Evolutionary conservation across 2,797 vertebrate species (phyloP).

Genomic region (Cryptoprocta ferox): DNA sequence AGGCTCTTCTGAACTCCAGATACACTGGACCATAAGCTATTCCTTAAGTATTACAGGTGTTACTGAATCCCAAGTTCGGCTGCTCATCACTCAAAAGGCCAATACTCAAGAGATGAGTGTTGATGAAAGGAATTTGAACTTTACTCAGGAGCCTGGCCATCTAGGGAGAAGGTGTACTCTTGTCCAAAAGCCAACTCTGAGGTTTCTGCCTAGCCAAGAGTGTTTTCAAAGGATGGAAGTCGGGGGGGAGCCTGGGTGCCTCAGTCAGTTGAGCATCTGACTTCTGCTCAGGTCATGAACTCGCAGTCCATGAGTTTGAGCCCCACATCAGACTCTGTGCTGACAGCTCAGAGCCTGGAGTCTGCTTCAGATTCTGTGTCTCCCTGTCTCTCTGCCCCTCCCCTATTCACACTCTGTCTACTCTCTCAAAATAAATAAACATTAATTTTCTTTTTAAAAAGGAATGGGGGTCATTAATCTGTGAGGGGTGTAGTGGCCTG

Average conservation of each 20-base stretch:
- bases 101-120: background rate
- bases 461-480: background rate
- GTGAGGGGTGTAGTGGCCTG: background rate
- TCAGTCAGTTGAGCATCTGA: too few species aligned
- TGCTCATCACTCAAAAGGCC: background rate
- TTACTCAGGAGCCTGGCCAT: background rate
- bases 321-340: too few species aligned
- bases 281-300: too few species aligned
- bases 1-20: background rate
- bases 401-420: too few species aligned
- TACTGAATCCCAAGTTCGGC: background rate
- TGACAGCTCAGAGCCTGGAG: too few species aligned
- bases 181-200: background rate
- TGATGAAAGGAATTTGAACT: background rate
- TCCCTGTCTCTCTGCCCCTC: too few species aligned
- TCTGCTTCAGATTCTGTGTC: too few species aligned
- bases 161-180: background rate
- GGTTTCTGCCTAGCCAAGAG: background rate
- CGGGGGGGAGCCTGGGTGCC: too few species aligned
- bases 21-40: background rate
- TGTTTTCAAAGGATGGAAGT: background rate
- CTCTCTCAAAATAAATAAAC: too few species aligned
- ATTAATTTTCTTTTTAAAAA: background rate
- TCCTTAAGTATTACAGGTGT: background rate
- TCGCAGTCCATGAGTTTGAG: too few species aligned